Percentiles rank a stretch among this genome's conserved stretches.
phyloP scores from a whole-genome alignment of 2,888 invertebrate genomes.

The Ommatoiulus sabulosus region DNA sequence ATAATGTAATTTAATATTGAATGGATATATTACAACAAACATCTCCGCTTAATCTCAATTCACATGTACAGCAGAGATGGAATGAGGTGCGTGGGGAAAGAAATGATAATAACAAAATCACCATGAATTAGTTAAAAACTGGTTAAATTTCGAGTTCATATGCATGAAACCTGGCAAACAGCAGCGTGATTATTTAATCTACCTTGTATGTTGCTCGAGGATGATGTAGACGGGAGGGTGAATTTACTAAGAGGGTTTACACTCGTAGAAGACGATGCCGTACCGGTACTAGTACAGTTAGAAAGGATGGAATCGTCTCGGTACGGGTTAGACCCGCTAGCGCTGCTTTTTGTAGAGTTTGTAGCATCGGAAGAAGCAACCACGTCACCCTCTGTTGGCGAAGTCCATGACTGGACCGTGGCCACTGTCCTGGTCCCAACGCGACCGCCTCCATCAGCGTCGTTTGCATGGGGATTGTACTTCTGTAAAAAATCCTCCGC shows the following conservation, averaged over 20 bases:
- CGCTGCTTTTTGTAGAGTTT: neutral
- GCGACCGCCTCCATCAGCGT: neutral
- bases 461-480: neutral
- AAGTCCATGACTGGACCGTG: neutral
- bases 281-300: conserved; percentile 32
- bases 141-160: conserved; percentile 20
- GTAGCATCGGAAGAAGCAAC: neutral
- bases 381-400: neutral
- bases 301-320: conserved; percentile 40
- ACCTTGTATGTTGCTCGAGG: conserved; percentile 49
- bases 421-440: neutral
- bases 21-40: conserved; percentile 46
- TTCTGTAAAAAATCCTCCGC: conserved; percentile 53
- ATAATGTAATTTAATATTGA: conserved; percentile 39
- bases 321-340: neutral
- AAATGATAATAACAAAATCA: conserved; percentile 41
- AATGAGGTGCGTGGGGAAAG: conserved; percentile 37
- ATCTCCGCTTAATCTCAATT: conserved; percentile 13
- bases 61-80: conserved; percentile 11
- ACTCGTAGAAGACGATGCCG: neutral
- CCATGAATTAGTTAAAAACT: conserved; percentile 16
- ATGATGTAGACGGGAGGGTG: conserved; percentile 46
- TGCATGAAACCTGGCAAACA: conserved; percentile 51
- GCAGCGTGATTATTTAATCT: conserved; percentile 50
- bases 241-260: conserved; percentile 11